Evolutionary conservation across 1,140 invertebrate species (phyloP).

Genomic region (Apis laboriosa): DNA sequence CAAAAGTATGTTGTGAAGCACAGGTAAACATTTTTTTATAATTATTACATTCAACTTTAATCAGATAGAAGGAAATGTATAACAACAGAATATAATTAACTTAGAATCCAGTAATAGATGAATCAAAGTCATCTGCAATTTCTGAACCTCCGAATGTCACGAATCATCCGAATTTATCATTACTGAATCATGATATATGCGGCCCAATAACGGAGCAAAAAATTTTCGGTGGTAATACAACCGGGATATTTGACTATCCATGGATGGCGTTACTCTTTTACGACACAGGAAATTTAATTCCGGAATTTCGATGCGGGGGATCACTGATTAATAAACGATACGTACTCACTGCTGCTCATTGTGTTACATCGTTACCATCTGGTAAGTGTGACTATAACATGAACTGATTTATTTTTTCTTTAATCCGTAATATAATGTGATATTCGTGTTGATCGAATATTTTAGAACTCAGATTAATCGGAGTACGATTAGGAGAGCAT

Average conservation of each 20-base stretch:
- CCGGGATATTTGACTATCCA: constrained; percentile 83
- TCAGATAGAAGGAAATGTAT: not conserved
- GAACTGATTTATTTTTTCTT: not conserved
- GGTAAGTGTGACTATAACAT: constrained; percentile 54
- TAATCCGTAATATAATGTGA: not conserved
- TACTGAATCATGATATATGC: constrained; percentile 78
- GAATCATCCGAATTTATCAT: constrained; percentile 81
- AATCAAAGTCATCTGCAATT: not conserved
- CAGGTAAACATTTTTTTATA: constrained; percentile 43
- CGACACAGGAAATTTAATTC: constrained; percentile 73
- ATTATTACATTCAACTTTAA: not conserved
- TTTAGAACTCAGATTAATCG: constrained; percentile 70
- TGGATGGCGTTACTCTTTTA: constrained; percentile 86
- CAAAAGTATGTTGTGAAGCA: constrained; percentile 82
- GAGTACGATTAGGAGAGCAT: constrained; percentile 85
- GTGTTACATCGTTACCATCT: constrained; percentile 79
- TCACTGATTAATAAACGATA: constrained; percentile 85
- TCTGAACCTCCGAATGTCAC: constrained; percentile 77
- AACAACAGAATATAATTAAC: no score
- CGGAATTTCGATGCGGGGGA: constrained; percentile 84
- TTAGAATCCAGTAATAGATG: not conserved
- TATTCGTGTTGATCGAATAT: constrained; percentile 14
- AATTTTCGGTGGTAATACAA: constrained; percentile 83
- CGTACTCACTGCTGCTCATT: constrained; percentile 87
- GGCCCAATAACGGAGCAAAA: constrained; percentile 75